Evolutionary conservation across 2,113 vertebrate species (phyloP).

Genomic region (Caretta caretta): DNA sequence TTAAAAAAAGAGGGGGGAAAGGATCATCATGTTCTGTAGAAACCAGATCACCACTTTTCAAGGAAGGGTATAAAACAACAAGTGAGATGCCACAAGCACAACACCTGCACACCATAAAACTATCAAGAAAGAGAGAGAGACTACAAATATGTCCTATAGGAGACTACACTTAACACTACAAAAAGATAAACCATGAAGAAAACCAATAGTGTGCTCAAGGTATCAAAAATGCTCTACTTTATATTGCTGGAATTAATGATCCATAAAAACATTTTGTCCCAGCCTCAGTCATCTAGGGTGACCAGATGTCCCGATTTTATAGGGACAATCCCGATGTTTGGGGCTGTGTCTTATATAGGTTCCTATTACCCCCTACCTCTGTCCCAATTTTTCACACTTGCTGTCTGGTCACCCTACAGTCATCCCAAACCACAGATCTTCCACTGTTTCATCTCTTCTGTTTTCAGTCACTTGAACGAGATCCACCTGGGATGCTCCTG

Average conservation of each 20-base stretch:
- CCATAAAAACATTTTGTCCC: neutral
- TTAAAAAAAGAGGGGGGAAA: neutral
- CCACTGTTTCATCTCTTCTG: neutral
- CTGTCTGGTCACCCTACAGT: neutral
- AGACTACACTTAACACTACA: accelerated
- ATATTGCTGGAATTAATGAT: neutral
- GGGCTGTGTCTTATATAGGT: too few species aligned
- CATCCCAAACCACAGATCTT: neutral
- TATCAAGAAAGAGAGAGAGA: neutral
- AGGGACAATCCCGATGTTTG: too few species aligned
- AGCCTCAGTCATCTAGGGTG: neutral
- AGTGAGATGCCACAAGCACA: too few species aligned
- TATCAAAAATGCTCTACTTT: neutral
- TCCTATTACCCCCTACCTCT: too few species aligned
- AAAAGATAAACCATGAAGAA: neutral
- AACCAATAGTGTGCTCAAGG: neutral
- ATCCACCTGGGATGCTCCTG: accelerated
- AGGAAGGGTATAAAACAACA: neutral
- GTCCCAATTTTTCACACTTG: too few species aligned
- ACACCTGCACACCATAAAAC: neutral
- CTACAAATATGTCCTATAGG: neutral
- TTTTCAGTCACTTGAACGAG: neutral
- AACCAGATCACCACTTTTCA: neutral
- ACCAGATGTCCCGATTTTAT: too few species aligned
- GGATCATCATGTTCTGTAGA: neutral